phyloP scores from a whole-genome alignment of 2,888 invertebrate species.

The Chrysolina americana region DNA sequence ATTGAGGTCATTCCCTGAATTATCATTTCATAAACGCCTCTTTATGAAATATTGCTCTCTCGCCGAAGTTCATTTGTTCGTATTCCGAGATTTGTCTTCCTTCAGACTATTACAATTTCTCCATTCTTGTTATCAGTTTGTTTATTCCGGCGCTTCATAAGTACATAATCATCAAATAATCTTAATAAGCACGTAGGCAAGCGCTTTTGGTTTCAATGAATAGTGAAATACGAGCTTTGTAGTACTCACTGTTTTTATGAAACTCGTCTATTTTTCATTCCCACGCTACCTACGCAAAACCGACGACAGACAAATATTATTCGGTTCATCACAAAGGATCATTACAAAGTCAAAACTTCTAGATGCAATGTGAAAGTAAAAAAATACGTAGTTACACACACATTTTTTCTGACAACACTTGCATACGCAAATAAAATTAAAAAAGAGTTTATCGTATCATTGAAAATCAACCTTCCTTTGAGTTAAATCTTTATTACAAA shows the following conservation, averaged over 20 bases:
- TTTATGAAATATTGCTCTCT: not conserved
- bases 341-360: not conserved
- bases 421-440: too few species aligned
- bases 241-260: constrained; percentile 14
- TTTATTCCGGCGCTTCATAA: constrained; percentile 12
- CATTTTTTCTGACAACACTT: too few species aligned
- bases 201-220: constrained; percentile 43
- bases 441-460: too few species aligned
- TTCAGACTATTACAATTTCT: constrained; percentile 6
- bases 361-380: too few species aligned
- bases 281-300: constrained; percentile 11
- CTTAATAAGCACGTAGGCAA: constrained; percentile 18
- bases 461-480: too few species aligned
- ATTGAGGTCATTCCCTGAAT: not conserved
- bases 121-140: constrained; percentile 12
- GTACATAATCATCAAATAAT: not conserved
- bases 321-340: not conserved
- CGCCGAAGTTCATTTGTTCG: not conserved
- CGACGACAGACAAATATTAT: not conserved
- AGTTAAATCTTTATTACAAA: too few species aligned
- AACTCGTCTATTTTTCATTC: constrained; percentile 2
- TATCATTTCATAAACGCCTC: not conserved
- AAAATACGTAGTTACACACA: too few species aligned
- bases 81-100: constrained; percentile 10
- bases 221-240: constrained; percentile 38